Base-by-base conservation (phyloP, 1,140 invertebrate genomes). In the Chironomus tepperi region DNA sequence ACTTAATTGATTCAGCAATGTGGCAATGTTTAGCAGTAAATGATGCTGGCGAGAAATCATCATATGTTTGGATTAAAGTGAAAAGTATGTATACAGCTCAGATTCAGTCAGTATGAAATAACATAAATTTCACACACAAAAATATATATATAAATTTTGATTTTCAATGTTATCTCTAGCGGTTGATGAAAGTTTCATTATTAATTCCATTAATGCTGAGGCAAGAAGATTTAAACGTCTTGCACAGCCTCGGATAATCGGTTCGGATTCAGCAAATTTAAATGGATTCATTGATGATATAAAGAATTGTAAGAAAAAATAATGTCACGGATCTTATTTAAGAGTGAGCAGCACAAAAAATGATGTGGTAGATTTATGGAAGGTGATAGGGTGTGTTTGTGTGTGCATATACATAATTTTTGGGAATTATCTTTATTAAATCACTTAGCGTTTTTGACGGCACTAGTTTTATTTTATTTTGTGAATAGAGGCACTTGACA, bases 1-100 rank as follows among this genome's bases (percentile, higher is more conserved):
- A 89, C 77, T 89, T 94, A 79, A 88, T 90, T 76, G 95, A 98
- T 83, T 90, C 93, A 75, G 97, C 96, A 57, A 94, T 98, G 86
- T 98, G 95, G 81, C 97, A 98, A 80, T 99, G 97, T 82, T 89
- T 97, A 77, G 95, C 94, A 0, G 86, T 84, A 43, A 98, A 97
- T 80, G 88, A 90, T 78, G 96, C 92, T 1, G 97, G 97, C 10
- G 92, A 96, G 82, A 90, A 91, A 19, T 95, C 93, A 8, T 89
- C 90, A 74, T 92, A 92, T 76, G 95, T 94, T 5, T 98, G 95
- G 94, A 85, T 98, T 8, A 91, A 92, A 86, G 95, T 97, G 43
- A 97, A 97, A 90, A 97, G 96, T 97, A 88, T 93, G 93, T 91
- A 79, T 78, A 75, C 70, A 12, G n/a, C 24, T 34, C 24, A 34